These are phyloP conservation scores for Eolophus roseicapilla DNA, from an alignment of 2,113 vertebrate genomes.

Conservation along the genomic window DNA sequence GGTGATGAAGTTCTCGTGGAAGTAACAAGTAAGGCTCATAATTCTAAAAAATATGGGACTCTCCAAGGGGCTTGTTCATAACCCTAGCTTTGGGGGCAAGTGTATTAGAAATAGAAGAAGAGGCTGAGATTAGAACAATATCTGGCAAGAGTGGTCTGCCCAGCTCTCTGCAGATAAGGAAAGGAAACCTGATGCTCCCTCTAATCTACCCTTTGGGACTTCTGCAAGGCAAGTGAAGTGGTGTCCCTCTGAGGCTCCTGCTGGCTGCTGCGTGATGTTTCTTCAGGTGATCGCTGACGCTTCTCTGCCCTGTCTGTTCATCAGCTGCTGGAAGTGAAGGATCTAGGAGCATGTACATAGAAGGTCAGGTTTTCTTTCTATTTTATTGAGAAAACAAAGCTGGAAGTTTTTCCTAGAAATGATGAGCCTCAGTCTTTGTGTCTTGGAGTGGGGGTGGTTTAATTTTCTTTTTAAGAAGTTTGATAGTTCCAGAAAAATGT, in stretches of 20 bases:
- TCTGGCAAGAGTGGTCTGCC: background rate
- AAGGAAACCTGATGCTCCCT: background rate
- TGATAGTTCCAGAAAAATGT: background rate
- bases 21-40: background rate
- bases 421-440: background rate
- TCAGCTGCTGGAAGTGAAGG: background rate
- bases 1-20: background rate
- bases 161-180: background rate
- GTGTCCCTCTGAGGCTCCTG: background rate
- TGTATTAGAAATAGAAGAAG: background rate
- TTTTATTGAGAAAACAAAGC: background rate
- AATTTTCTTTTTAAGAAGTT: background rate
- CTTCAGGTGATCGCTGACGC: background rate
- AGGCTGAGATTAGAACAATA: background rate
- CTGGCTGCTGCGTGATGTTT: background rate
- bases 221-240: background rate
- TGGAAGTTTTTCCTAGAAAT: background rate
- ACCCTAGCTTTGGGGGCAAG: background rate
- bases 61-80: background rate
- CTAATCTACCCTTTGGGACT: background rate
- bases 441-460: background rate
- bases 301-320: background rate
- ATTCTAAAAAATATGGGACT: background rate
- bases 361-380: background rate
- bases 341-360: background rate